phyloP scores from a whole-genome alignment of 2,797 vertebrate species.

The Gallinago nigripennis region DNA sequence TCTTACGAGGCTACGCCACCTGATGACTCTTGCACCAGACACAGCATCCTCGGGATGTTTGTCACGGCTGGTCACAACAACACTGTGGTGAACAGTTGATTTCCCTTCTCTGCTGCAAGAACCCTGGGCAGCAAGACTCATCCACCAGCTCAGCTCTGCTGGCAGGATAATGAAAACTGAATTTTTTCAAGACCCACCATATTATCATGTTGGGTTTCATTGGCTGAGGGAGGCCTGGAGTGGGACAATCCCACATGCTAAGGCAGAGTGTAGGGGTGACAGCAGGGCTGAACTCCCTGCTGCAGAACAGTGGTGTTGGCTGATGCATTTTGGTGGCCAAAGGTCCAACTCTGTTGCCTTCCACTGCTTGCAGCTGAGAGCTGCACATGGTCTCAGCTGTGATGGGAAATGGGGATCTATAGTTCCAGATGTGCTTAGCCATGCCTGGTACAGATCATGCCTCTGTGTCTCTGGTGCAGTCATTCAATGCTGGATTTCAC shows the following conservation, averaged over 20 bases:
- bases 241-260: accelerated
- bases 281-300: neutral
- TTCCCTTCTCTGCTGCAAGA: neutral
- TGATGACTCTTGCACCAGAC: neutral
- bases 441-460: neutral
- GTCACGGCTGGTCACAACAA: neutral
- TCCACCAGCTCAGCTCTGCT: neutral
- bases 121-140: neutral
- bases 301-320: neutral
- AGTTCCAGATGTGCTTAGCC: neutral
- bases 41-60: neutral
- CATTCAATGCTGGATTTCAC: neutral
- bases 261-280: neutral
- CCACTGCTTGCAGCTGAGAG: neutral
- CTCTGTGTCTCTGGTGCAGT: neutral
- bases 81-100: neutral
- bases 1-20: neutral
- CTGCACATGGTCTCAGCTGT: neutral
- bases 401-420: neutral
- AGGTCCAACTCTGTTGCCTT: neutral
- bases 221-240: neutral
- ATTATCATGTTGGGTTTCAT: neutral
- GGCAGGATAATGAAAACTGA: neutral
- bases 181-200: neutral
- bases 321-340: neutral